These are phyloP conservation scores for Drosophila pseudotakahashii DNA, from an alignment of 2,888 invertebrate species.

Conservation along the genomic window DNA sequence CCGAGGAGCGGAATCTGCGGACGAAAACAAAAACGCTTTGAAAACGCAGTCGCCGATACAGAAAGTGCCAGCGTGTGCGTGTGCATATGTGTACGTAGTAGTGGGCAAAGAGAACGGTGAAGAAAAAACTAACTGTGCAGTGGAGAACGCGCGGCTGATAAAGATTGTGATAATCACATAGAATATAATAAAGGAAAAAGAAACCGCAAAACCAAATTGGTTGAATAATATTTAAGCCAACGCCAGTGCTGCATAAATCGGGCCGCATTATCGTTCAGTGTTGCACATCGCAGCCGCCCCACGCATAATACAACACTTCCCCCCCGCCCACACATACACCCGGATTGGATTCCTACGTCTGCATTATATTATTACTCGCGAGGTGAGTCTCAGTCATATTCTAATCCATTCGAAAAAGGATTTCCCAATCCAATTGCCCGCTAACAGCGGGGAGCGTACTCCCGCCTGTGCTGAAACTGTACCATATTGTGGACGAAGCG, in stretches of 20 bases:
- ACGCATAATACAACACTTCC: conserved; percentile 29
- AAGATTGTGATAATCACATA: conserved; percentile 65
- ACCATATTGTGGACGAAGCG: conserved; percentile 60
- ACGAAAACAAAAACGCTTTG: conserved; percentile 35
- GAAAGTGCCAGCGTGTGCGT: conserved; percentile 49
- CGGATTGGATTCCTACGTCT: conserved; percentile 3
- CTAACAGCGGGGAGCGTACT: conserved; percentile 7
- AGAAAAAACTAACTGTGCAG: conserved; percentile 49
- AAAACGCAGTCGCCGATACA: conserved; percentile 30
- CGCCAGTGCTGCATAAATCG: conserved; percentile 37
- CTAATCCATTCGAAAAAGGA: background rate
- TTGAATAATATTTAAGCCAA: conserved; percentile 66
- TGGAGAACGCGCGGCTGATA: conserved; percentile 63
- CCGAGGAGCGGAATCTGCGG: conserved; percentile 21
- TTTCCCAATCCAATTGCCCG: conserved; percentile 39
- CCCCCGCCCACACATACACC: conserved; percentile 2
- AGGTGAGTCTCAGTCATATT: conserved; percentile 49
- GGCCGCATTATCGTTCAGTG: conserved; percentile 35
- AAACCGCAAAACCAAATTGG: conserved; percentile 39
- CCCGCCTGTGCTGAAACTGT: conserved; percentile 58
- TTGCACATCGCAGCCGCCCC: conserved; percentile 31
- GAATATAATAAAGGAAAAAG: conserved; percentile 29
- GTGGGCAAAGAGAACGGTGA: conserved; percentile 46
- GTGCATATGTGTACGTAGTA: conserved; percentile 43
- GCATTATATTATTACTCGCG: conserved; percentile 19